These are phyloP conservation scores for Plutomurus gul DNA, from an alignment of 1,140 invertebrate species.

Conservation along the genomic window DNA sequence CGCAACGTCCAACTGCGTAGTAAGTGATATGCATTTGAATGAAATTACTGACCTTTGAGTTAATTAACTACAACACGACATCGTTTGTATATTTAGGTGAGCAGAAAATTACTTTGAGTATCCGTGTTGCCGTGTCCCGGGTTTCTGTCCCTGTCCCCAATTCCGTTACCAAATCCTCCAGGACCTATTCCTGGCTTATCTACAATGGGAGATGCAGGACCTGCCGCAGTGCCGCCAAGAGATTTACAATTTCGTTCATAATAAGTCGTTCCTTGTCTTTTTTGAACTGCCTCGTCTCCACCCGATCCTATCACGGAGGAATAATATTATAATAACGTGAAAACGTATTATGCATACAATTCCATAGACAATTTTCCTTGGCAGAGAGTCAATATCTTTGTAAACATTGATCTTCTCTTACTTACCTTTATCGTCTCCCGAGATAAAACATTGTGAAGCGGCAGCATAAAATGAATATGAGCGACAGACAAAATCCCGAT, in stretches of 20 bases:
- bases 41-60: too few species aligned
- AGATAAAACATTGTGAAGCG: constrained; percentile 61
- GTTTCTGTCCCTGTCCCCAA: constrained; percentile 36
- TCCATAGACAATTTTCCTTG: background rate
- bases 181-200: constrained; percentile 14
- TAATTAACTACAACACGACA: background rate
- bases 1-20: constrained; percentile 53
- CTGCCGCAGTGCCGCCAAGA: constrained; percentile 32
- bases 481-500: constrained; percentile 59
- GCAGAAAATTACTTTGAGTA: constrained; percentile 48
- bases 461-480: constrained; percentile 60
- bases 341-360: background rate
- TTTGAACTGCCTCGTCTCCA: constrained; percentile 57
- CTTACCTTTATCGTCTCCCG: constrained; percentile 56
- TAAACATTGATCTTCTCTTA: background rate
- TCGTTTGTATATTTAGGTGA: background rate
- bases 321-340: background rate
- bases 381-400: background rate
- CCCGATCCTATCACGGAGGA: constrained; percentile 53
- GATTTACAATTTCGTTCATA: constrained; percentile 58
- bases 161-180: constrained; percentile 33
- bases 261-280: constrained; percentile 59
- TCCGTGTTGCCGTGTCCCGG: constrained; percentile 46
- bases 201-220: constrained; percentile 7
- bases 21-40: background rate